Evolutionary conservation across 2,888 invertebrate genomes (phyloP), one percentile per base, ranked within the genome.

Genomic region (Argyra leucocephala): DNA sequence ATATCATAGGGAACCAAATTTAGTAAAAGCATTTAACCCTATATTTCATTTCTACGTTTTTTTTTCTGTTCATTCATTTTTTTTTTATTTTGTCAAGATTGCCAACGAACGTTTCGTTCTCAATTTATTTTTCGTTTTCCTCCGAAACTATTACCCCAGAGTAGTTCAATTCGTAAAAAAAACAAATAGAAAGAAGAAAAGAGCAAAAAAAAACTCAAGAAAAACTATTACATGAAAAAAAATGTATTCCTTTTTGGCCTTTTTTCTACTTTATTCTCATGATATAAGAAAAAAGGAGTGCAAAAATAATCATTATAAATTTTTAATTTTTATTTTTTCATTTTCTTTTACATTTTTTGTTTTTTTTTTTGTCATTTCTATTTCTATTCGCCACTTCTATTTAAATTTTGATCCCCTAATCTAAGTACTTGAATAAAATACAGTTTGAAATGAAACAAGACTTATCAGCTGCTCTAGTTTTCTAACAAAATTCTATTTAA

Each of bases 21-120:
- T 31, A 31, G 7, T n/a, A 5, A 48, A 48, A 31, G 5, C 18
- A n/a, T 48, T 48, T 48, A n/a, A 18, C 48, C 48, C 18, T 48
- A 48, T 48, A 48, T 18, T 48, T 48, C 48, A 48, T 48, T 48
- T n/a, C n/a, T n/a, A n/a, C n/a, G n/a, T n/a, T n/a, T n/a, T n/a
- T n/a, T n/a, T n/a, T n/a, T n/a, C n/a, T n/a, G n/a, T n/a, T n/a
- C n/a, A n/a, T n/a, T n/a, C n/a, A n/a, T n/a, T n/a, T n/a, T n/a
- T n/a, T n/a, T n/a, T n/a, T n/a, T n/a, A n/a, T n/a, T n/a, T n/a
- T n/a, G n/a, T n/a, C n/a, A n/a, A n/a, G n/a, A n/a, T n/a, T n/a
- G n/a, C n/a, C 31, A 31, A 10, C 31, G 7, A 7, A 31, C 3
- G 7, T 31, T 31, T 31, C 31, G 12, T 31, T 31, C 9, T 31